Base-by-base conservation (phyloP, 2,888 invertebrate species). In the Dusona sp. region DNA sequence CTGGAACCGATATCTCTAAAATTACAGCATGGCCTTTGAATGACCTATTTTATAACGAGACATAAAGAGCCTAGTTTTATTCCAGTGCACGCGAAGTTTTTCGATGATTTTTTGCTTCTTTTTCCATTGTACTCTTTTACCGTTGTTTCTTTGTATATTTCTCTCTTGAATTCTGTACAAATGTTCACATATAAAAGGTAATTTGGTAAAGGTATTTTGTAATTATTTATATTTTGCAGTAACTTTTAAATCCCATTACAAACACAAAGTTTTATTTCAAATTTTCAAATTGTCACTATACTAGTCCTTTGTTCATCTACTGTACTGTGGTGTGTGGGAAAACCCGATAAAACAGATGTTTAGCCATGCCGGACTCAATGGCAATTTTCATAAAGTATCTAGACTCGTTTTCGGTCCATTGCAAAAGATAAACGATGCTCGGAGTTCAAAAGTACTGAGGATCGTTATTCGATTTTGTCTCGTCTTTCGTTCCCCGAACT, bases 331-430 rank as follows among this genome's bases (percentile, higher is more conserved):
- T 29, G 29, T 19, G 11, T 48, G 29, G 19, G 7, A 48, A 64
- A 61, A 74, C 25, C 64, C 29, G 74, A 33, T 57, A 61, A 68
- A 80, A 48, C 80, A 54, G 68, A 84, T 75, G 75, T 64, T 64
- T 42, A 45, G n/a, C 48, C 48, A 42, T 65, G 54, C 54, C 54
- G 42, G 75, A 84, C 16, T 48, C 48, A 79, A 84, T 84, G 42
- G 64, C 70, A 38, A 84, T 84, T 80, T 80, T 65, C 65, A 72
- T 80, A 77, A 84, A 80, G 45, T 80, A 75, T 16, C 51, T 9
- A 13, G 29, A 51, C 48, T 72, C 22, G 33, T 45, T 79, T 48
- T 72, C 61, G 64, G 51, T 29, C 61, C 57, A 57, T 65, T 48
- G 29, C 25, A 54, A 42, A 38, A 48, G 48, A 79, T 42, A 68